Evolutionary conservation across 64 coral and sea anemone species (phyloP).

Genomic region (Trachythela sp.): DNA sequence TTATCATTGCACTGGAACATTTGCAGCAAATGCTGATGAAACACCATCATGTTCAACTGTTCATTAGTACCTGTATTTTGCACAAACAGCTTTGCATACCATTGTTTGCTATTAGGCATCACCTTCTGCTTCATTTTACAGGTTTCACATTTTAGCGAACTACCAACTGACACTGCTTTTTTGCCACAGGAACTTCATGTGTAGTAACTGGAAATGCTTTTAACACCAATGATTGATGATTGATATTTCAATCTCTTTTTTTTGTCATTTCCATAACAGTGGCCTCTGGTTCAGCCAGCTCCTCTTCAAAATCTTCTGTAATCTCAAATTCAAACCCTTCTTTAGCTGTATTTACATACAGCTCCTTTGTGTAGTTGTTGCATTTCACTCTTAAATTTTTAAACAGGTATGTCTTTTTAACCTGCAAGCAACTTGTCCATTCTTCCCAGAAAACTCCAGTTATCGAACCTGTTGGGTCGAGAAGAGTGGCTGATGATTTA

Average conservation of each 20-base stretch:
- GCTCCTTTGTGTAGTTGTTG: conserved; percentile 42
- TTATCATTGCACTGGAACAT: too few species aligned
- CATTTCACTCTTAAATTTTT: conserved; percentile 40
- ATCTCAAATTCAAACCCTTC: conserved; percentile 29
- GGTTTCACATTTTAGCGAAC: conserved; percentile 8
- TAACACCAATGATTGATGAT: not conserved
- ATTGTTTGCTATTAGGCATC: too few species aligned
- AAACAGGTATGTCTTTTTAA: conserved; percentile 37
- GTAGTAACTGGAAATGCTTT: not conserved
- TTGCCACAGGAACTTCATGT: conserved; percentile 39
- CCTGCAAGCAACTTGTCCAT: conserved; percentile 18
- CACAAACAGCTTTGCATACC: too few species aligned
- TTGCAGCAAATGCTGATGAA: too few species aligned
- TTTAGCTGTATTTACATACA: conserved; percentile 42
- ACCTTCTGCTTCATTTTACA: conserved; percentile 49
- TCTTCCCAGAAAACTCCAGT: conserved; percentile 55
- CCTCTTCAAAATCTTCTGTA: conserved; percentile 24
- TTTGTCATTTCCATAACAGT: conserved; percentile 26
- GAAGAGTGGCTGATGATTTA: not conserved
- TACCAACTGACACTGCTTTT: conserved; percentile 29
- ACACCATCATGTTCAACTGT: too few species aligned
- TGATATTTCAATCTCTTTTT: conserved; percentile 33
- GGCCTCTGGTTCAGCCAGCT: not conserved
- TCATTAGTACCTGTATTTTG: too few species aligned
- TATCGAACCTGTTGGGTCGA: conserved; percentile 49